Evolutionary conservation across 1,140 invertebrate species (phyloP), one percentile per base, ranked within the genome.

Genomic region (Dreissena polymorpha): DNA sequence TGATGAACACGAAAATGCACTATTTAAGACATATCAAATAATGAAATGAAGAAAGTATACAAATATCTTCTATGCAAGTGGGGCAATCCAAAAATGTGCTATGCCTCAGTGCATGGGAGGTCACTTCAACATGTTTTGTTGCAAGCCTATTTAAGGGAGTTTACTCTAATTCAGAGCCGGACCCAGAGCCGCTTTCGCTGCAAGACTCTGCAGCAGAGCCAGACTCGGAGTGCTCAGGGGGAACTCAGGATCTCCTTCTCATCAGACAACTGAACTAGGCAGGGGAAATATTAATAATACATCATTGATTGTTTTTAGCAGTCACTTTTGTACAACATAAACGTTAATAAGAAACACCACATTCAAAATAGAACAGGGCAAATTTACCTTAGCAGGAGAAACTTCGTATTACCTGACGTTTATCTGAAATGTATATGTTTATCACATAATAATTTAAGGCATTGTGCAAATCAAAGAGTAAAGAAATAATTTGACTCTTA

Each of bases 191-290:
- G 39, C 76, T 83, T 8, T 53, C 79, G 1, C 57, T 74, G 21
- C 23, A 51, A n/a, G 39, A 64, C n/a, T 55, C 57, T 12, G 39
- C 67, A 8, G 68, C 72, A 12, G 77, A 80, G 25, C 81, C 86
- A 57, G 77, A 77, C 39, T 80, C 86, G 14, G 87, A 88, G n/a
- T 85, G 79, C 65, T 82, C 74, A 13, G 88, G 87, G n/a, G 18
- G 88, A 85, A 63, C 78, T 86, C 12, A 89, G 78, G 27, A 88
- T 89, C 53, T 90, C 89, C 51, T 90, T 87, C 39, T 90, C 88
- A 57, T 86, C 85, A 49, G 88, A 88, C 25, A 90, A 77, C 86
- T 89, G 72, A 10, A 72, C 67, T 0, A 39, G 39, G 39, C 39
- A n/a, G n/a, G 3, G 39, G 39, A 39, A 39, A 39, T 8, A 39